Evolutionary conservation across 2,888 invertebrate species (phyloP).

Genomic region (Plebejus melissa): DNA sequence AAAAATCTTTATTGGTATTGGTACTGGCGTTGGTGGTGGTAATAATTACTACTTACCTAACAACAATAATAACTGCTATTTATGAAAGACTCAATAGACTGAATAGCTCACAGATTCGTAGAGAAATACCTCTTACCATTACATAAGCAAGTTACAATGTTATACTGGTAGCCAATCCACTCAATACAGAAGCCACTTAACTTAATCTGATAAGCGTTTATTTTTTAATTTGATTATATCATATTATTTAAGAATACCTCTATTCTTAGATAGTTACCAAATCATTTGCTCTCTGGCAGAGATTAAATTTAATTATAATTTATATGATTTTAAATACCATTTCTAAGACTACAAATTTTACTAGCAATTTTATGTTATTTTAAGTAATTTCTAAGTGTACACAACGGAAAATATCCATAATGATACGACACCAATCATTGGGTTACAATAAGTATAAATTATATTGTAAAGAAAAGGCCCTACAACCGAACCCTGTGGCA

Average conservation of each 20-base stretch:
- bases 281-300: neutral
- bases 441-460: neutral
- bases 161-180: neutral
- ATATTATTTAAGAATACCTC: neutral
- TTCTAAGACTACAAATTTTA: neutral
- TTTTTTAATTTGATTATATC: neutral
- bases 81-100: neutral
- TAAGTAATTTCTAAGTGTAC: neutral
- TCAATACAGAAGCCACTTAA: constrained; percentile 12
- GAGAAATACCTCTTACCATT: neutral
- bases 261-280: neutral
- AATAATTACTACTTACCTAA: neutral
- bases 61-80: neutral
- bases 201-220: neutral
- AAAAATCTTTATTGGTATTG: neutral
- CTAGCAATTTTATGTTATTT: neutral
- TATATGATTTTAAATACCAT: neutral
- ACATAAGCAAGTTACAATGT: neutral
- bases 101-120: neutral
- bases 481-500: neutral
- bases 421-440: neutral
- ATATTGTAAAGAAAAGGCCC: neutral
- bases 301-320: neutral
- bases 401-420: neutral
- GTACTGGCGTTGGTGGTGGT: neutral